These are phyloP conservation scores for Danio tinwini DNA, from an alignment of 2,797 vertebrate genomes.

Conservation along the genomic window DNA sequence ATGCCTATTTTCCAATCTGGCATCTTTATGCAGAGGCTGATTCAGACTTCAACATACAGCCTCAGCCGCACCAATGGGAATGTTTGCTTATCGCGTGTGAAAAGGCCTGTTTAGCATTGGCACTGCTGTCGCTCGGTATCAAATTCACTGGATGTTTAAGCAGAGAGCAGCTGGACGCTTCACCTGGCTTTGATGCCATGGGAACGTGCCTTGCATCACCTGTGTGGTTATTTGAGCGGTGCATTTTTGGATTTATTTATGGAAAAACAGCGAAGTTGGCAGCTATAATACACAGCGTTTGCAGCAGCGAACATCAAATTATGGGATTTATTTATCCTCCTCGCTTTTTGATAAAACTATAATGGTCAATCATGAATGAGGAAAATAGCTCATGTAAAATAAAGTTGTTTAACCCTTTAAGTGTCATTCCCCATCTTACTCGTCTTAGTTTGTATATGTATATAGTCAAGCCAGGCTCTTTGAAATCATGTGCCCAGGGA, in stretches of 20 bases:
- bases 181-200: constrained; percentile 36
- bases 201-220: background rate
- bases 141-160: constrained; percentile 34
- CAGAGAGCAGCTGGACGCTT: constrained; percentile 19
- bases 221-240: background rate
- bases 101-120: constrained; percentile 20
- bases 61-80: background rate
- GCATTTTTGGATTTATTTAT: background rate
- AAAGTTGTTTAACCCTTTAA: no score
- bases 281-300: no score
- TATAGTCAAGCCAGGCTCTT: no score
- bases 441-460: no score
- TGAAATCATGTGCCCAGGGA: no score
- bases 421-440: no score
- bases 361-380: no score
- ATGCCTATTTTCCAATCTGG: constrained; percentile 25
- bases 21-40: constrained; percentile 14
- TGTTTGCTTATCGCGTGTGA: constrained; percentile 26
- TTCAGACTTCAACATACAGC: constrained; percentile 11
- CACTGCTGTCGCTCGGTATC: constrained; percentile 28
- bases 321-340: background rate
- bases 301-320: background rate
- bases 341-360: background rate
- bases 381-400: no score
- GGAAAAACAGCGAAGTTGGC: background rate